A percentile compares a stretch with the other conserved stretches of the same genome.
These are phyloP conservation scores for Tenthredo scrophulariae DNA, from an alignment of 2,888 invertebrate genomes.

Conservation along the genomic window DNA sequence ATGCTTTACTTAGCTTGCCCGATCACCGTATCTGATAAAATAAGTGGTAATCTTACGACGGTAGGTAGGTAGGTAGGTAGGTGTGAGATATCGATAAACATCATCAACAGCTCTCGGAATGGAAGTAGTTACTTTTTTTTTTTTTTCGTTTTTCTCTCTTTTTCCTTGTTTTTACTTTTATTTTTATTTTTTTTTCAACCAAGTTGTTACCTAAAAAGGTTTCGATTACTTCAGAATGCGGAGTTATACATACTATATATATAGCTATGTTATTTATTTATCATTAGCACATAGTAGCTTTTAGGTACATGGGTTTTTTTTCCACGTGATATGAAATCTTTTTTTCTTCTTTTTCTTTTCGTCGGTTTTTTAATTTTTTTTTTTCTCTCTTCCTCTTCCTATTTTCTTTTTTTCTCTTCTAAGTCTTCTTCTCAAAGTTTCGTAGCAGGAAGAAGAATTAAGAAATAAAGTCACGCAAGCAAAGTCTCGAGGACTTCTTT, in stretches of 20 bases:
- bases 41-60: background rate
- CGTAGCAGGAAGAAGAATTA: too few relatives aligned
- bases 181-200: background rate
- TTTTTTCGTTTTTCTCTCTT: background rate
- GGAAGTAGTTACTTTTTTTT: background rate
- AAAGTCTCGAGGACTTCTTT: too few relatives aligned
- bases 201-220: conserved; percentile 26
- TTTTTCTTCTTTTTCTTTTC: too few relatives aligned
- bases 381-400: too few relatives aligned
- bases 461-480: too few relatives aligned
- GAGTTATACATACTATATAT: background rate
- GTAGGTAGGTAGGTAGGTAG: background rate
- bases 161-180: background rate
- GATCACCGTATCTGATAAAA: conserved; percentile 8
- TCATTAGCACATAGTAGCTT: too few relatives aligned
- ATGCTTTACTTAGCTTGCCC: background rate
- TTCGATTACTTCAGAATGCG: conserved; percentile 3
- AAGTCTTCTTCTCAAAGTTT: too few relatives aligned
- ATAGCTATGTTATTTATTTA: too few relatives aligned
- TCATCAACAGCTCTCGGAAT: conserved; percentile 8
- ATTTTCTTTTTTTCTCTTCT: too few relatives aligned
- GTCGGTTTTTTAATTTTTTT: too few relatives aligned
- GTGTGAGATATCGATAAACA: conserved; percentile 6
- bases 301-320: too few relatives aligned
- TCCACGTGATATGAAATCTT: too few relatives aligned